Percentiles rank a stretch among this genome's conserved stretches.
Evolutionary conservation across 2,113 vertebrate species (phyloP).

Genomic region (Rhynchomys soricoides): DNA sequence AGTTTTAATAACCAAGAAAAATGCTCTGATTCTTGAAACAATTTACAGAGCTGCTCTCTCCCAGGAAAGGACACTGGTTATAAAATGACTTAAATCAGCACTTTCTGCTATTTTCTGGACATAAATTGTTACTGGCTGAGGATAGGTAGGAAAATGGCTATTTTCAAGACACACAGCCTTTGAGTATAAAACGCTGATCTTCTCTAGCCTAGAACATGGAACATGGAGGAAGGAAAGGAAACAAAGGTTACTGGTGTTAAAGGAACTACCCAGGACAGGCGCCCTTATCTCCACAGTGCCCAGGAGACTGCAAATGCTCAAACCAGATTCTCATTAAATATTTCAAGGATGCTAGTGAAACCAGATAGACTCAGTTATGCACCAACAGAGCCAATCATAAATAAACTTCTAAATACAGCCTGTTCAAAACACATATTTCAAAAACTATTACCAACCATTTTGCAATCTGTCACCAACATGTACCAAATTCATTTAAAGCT

Average conservation of each 20-base stretch:
- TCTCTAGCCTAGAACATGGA: slow-evolving; percentile 53
- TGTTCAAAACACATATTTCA: slow-evolving; percentile 58
- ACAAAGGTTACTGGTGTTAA: slow-evolving; percentile 10
- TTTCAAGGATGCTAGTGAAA: slow-evolving; percentile 70
- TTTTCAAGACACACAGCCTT: slow-evolving; percentile 65
- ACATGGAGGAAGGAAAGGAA: not conserved
- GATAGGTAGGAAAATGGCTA: slow-evolving; percentile 23
- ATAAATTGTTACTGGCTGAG: slow-evolving; percentile 52
- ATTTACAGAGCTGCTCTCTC: slow-evolving; percentile 59
- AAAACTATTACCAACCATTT: slow-evolving; percentile 61
- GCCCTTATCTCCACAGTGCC: slow-evolving; percentile 7
- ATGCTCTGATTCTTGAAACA: slow-evolving; percentile 65
- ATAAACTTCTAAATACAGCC: slow-evolving; percentile 66
- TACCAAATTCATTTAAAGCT: slow-evolving; percentile 54
- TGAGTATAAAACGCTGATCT: slow-evolving; percentile 53
- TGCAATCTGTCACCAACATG: not conserved
- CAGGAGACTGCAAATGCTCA: slow-evolving; percentile 41
- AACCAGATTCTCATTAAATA: slow-evolving; percentile 73
- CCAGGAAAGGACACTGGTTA: slow-evolving; percentile 51
- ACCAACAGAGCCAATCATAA: slow-evolving; percentile 79
- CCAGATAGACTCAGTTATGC: slow-evolving; percentile 66
- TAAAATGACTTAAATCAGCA: slow-evolving; percentile 71
- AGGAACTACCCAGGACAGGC: not conserved
- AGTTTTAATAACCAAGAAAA: slow-evolving; percentile 79
- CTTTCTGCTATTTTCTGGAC: slow-evolving; percentile 54